These are phyloP conservation scores for Pseudoatta argentina DNA, from an alignment of 1,140 invertebrate genomes.

Conservation along the genomic window DNA sequence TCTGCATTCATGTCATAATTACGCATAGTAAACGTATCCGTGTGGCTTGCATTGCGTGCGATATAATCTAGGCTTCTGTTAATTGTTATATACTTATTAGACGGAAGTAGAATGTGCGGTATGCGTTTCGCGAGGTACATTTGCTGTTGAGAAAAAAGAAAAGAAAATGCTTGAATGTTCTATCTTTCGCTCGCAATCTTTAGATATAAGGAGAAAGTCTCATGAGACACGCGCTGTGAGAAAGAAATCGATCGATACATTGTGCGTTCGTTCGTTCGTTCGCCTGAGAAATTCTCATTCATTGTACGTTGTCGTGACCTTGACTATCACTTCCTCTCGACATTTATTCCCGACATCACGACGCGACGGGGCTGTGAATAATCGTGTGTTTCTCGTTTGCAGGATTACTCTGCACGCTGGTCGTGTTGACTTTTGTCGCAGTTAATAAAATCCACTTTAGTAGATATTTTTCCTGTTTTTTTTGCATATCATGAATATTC, in stretches of 20 bases:
- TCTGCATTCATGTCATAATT: conserved; percentile 26
- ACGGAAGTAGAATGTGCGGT: conserved; percentile 25
- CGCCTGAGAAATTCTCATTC: conserved; percentile 55
- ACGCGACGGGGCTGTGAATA: neutral
- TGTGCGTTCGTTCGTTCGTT: conserved; percentile 46
- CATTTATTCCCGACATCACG: conserved; percentile 34
- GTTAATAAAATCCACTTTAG: conserved; percentile 24
- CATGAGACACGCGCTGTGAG: conserved; percentile 53
- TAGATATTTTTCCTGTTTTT: neutral
- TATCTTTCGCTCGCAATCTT: conserved; percentile 47
- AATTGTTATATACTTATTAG: conserved; percentile 26
- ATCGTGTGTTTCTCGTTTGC: conserved; percentile 30
- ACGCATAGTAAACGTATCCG: conserved; percentile 11
- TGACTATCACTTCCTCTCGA: conserved; percentile 55
- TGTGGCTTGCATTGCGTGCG: conserved; percentile 34
- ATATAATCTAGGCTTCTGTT: conserved; percentile 39
- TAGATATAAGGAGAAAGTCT: conserved; percentile 56
- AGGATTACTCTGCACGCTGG: neutral
- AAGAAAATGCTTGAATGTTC: neutral
- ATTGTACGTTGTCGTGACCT: conserved; percentile 52
- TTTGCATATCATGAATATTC: no score
- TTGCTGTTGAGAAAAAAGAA: conserved; percentile 7
- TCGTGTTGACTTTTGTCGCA: conserved; percentile 31
- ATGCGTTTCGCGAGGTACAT: conserved; percentile 11
- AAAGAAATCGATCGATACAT: conserved; percentile 63